Evolutionary conservation across 1,140 invertebrate species (phyloP).

Genomic region (Diorhabda sublineata): DNA sequence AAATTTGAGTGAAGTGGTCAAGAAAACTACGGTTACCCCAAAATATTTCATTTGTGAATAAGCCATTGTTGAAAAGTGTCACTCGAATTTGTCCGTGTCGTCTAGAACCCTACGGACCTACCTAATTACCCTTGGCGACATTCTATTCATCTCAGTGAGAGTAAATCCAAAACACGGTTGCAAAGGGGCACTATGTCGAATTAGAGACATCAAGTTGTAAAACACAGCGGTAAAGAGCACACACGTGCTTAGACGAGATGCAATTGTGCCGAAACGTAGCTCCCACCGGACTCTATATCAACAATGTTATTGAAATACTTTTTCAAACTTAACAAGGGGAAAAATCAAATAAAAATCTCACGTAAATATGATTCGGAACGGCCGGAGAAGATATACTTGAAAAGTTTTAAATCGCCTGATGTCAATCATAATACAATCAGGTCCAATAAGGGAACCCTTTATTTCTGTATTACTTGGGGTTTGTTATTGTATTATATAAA

Average conservation of each 20-base stretch:
- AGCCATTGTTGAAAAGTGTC: constrained; percentile 29
- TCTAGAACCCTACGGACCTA: constrained; percentile 20
- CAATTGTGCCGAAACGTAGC: constrained; percentile 22
- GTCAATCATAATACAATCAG: constrained; percentile 29
- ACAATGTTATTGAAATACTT: constrained; percentile 34
- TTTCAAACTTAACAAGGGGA: constrained; percentile 27
- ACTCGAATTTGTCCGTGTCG: constrained; percentile 34
- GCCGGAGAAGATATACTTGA: constrained; percentile 8
- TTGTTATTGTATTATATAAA: constrained; percentile 6
- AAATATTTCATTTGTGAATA: constrained; percentile 11
- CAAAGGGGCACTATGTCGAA: constrained; percentile 21
- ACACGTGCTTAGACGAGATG: constrained; percentile 25
- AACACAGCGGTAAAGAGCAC: constrained; percentile 25
- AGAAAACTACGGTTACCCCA: not conserved
- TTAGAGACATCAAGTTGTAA: constrained; percentile 25
- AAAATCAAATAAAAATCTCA: constrained; percentile 27
- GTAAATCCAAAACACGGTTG: constrained; percentile 15
- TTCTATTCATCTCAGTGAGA: constrained; percentile 19
- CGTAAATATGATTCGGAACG: constrained; percentile 29
- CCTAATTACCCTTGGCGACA: constrained; percentile 36
- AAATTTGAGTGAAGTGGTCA: not conserved
- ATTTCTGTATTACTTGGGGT: constrained; percentile 9
- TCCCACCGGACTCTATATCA: constrained; percentile 28
- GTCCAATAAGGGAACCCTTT: constrained; percentile 29
- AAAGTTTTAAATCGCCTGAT: constrained; percentile 21